Evolutionary conservation across 2,888 invertebrate species (phyloP).

Genomic region (Tenthredo notha): DNA sequence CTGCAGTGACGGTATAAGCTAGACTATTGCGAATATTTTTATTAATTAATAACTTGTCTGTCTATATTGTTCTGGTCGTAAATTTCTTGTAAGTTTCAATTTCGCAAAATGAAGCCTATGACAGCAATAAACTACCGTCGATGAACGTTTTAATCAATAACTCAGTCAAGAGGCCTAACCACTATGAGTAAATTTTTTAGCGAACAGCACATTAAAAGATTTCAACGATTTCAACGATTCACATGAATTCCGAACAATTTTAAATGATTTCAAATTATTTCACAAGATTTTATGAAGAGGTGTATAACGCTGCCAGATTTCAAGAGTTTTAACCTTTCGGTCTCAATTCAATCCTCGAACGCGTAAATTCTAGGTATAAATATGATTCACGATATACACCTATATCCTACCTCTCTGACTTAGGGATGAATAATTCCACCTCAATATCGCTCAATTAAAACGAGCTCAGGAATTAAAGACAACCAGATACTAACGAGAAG

Average conservation of each 20-base stretch:
- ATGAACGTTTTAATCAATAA: neutral
- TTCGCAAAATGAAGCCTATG: constrained; percentile 2
- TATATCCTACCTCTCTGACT: neutral
- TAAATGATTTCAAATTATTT: neutral
- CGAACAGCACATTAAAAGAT: neutral
- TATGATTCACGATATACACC: neutral
- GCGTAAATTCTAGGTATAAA: neutral
- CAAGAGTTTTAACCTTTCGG: neutral
- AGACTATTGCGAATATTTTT: neutral
- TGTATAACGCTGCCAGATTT: neutral
- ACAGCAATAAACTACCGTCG: neutral
- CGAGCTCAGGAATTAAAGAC: neutral
- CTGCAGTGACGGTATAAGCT: constrained; percentile 18
- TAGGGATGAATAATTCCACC: constrained; percentile 11
- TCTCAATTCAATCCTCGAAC: neutral
- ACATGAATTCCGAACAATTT: neutral
- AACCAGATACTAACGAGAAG: neutral
- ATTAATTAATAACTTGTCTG: constrained; percentile 27
- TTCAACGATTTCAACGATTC: neutral
- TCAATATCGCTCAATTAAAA: neutral
- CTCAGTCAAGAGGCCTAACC: neutral
- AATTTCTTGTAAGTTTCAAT: constrained; percentile 19
- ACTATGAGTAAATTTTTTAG: neutral
- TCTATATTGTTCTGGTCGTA: neutral
- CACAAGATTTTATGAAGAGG: neutral